Evolutionary conservation across 2,888 invertebrate species (phyloP).

Genomic region (Neuroscelio doddi): DNA sequence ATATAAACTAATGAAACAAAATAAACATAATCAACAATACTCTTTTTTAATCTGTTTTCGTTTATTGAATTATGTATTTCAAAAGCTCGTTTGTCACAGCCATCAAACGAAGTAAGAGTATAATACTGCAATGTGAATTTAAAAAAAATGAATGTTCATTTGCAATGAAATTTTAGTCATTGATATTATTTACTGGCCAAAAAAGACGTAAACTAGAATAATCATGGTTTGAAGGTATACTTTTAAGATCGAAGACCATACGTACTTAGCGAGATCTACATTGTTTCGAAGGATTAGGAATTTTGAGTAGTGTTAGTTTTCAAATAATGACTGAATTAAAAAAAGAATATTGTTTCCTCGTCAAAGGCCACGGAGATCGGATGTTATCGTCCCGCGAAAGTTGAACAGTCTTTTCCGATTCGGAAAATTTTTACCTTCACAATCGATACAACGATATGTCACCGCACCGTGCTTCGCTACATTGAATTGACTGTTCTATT

Average conservation of each 20-base stretch:
- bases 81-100: conserved; percentile 28
- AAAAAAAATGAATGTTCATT: too few relatives aligned
- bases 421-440: conserved; percentile 6
- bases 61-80: too few relatives aligned
- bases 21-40: too few relatives aligned
- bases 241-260: conserved; percentile 53
- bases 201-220: conserved; percentile 52
- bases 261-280: conserved; percentile 52
- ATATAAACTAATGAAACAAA: conserved; percentile 1
- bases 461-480: conserved; percentile 11
- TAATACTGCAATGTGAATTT: too few relatives aligned
- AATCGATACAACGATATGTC: conserved; percentile 30
- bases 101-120: conserved; percentile 32
- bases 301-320: conserved; percentile 33
- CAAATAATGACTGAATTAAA: conserved; percentile 34
- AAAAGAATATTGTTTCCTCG: conserved; percentile 20
- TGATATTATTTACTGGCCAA: conserved; percentile 48
- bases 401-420: not conserved
- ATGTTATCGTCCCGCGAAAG: not conserved
- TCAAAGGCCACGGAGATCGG: conserved; percentile 26
- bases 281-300: conserved; percentile 53
- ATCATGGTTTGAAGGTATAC: too few relatives aligned
- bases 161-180: conserved; percentile 52
- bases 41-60: too few relatives aligned
- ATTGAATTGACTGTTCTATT: conserved; percentile 24